Percentiles rank a stretch among this genome's conserved stretches.
Conservation (phyloP, 2,888 invertebrate species). For the Limnephilus marmoratus region DNA sequence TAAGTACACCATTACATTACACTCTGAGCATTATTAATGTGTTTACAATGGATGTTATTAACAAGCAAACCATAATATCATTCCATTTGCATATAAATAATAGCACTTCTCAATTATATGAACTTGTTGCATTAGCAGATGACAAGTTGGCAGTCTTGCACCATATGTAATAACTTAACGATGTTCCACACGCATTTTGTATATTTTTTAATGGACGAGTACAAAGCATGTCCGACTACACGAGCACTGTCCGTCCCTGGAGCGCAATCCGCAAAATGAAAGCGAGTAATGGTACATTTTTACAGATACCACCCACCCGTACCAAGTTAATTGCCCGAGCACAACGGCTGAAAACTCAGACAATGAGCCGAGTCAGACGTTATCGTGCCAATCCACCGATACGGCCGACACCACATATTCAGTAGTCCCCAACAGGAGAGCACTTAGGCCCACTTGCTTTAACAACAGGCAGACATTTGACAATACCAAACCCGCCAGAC, state of each 20-base stretch:
- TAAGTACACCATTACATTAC: slow-evolving; percentile 37
- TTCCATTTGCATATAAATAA: neutral
- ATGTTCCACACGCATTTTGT: neutral
- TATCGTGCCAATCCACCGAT: slow-evolving; percentile 69
- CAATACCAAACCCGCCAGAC: slow-evolving; percentile 74
- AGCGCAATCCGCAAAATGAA: neutral
- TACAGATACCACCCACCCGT: slow-evolving; percentile 67
- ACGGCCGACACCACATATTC: slow-evolving; percentile 72
- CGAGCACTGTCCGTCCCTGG: neutral
- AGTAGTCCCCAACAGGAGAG: slow-evolving; percentile 69
- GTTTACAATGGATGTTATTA: neutral
- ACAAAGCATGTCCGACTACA: neutral
- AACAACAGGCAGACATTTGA: slow-evolving; percentile 65
- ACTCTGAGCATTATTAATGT: slow-evolving; percentile 5
- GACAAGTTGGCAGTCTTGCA: slow-evolving; percentile 2
- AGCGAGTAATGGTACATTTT: slow-evolving; percentile 64
- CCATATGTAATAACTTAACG: neutral
- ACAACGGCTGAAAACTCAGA: slow-evolving; percentile 72
- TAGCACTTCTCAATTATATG: neutral
- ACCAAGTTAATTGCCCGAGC: slow-evolving; percentile 68
- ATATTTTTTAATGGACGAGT: neutral
- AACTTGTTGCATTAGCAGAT: neutral
- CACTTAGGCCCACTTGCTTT: slow-evolving; percentile 66
- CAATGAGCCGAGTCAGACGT: slow-evolving; percentile 71
- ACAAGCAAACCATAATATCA: neutral